Conservation (phyloP, 1,140 invertebrate species). For the Pseudachorutes palmiensis region DNA sequence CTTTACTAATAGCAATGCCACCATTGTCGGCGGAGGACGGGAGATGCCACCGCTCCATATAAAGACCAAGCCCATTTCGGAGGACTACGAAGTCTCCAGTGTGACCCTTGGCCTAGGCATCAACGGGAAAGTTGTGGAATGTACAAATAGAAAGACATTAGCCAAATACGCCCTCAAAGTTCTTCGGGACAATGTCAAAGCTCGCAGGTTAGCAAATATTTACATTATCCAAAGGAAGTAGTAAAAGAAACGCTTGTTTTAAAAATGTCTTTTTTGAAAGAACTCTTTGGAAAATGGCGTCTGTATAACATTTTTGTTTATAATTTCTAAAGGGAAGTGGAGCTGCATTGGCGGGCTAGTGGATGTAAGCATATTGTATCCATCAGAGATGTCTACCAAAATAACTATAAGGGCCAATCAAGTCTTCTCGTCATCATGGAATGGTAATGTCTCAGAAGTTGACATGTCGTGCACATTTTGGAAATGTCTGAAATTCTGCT, state of each 20-base stretch:
- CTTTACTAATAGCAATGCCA: conserved; percentile 17
- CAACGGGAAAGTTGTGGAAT: conserved; percentile 86
- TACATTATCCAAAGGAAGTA: too few relatives aligned
- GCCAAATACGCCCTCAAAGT: conserved; percentile 85
- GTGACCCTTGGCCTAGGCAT: conserved; percentile 94
- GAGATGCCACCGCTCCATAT: conserved; percentile 41
- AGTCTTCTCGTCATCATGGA: conserved; percentile 96
- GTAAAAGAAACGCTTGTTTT: too few relatives aligned
- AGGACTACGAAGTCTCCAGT: conserved; percentile 90
- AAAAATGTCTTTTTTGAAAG: too few relatives aligned
- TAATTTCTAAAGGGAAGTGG: conserved; percentile 93
- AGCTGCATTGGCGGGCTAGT: conserved; percentile 87
- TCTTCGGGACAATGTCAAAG: conserved; percentile 81
- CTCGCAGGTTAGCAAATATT: too few relatives aligned
- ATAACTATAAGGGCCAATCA: conserved; percentile 76
- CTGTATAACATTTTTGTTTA: too few relatives aligned
- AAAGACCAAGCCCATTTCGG: conserved; percentile 68
- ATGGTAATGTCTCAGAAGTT: conserved; percentile 61
- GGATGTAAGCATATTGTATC: conserved; percentile 86
- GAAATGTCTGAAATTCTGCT: too few relatives aligned
- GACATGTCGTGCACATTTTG: too few relatives aligned
- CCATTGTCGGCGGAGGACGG: conserved; percentile 19
- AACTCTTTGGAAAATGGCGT: too few relatives aligned
- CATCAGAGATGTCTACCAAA: conserved; percentile 93
- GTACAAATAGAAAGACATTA: conserved; percentile 57